Evolutionary conservation across 2,797 vertebrate species (phyloP), one percentile per base, ranked within the genome.

Genomic region (Coregonus sp.): DNA sequence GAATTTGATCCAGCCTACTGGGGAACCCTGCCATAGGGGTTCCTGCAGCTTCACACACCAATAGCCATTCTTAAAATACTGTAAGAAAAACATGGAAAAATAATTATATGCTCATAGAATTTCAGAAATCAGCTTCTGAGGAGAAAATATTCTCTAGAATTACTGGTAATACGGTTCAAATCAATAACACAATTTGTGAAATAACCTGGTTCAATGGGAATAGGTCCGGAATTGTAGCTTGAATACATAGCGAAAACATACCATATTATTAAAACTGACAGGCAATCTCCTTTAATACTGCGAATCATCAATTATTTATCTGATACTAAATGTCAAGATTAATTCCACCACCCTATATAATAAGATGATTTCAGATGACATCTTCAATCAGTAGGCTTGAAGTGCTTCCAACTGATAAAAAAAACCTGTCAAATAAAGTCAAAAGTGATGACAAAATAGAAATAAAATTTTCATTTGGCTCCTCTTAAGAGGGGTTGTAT

Each of bases 351-450:
- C 78, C 70, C 75, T 85, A 86, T 80, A 87, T 96, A 96, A 97
- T 96, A 95, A 95, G 95, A 96, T 96, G 95, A 95, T 97, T 96
- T 95, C 95, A 96, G 92, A 93, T 93, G 96, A 97, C 97, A 96
- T 92, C 93, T 96, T 94, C 94, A 95, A 96, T 96, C 94, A 95
- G 93, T 88, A 92, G 92, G 91, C 91, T 94, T 94, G 93, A 94
- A 95, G 78, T 86, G 87, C 93, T 89, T 89, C 93, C 93, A 84
- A 87, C 91, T 92, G 92, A 95, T 94, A 94, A 91, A 94, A 95
- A 95, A 94, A 94, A 93, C 92, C 95, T 95, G 95, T 96, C 95
- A 96, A 90, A 91, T 90, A 93, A 94, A 94, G 95, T 97, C 95
- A 95, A 89, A 94, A 95, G 95, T 94, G 94, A 91, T 94, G 95